Conservation (phyloP, 1,140 invertebrate genomes). For the Cryptotermes secundus region DNA sequence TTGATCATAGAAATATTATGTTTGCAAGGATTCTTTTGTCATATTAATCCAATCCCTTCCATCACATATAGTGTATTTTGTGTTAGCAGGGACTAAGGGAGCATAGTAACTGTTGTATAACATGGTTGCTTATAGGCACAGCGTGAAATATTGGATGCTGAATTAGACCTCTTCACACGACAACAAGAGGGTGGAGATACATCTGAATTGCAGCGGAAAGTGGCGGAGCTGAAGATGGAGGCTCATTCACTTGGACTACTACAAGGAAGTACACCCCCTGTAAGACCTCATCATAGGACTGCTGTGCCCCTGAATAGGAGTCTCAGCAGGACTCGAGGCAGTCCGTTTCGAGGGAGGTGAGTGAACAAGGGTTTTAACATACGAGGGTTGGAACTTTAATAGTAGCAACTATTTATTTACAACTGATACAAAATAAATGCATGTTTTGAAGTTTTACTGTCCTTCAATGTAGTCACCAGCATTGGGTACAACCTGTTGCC, state of each 20-base stretch:
- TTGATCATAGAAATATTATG: no score
- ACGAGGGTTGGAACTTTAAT: no score
- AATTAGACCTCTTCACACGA: constrained; percentile 82
- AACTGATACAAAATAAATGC: no score
- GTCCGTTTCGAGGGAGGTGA: constrained; percentile 18
- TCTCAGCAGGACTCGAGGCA: not conserved
- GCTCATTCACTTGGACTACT: constrained; percentile 27
- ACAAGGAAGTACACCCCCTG: not conserved
- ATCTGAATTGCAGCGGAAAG: constrained; percentile 67
- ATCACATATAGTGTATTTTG: no score
- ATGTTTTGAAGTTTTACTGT: no score
- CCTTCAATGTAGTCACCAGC: no score
- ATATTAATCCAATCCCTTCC: no score
- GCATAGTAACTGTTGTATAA: not conserved
- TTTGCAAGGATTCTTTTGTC: no score
- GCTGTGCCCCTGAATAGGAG: constrained; percentile 8
- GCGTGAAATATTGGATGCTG: constrained; percentile 83
- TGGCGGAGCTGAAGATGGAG: constrained; percentile 64
- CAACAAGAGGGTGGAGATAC: constrained; percentile 78
- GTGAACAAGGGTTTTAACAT: not conserved
- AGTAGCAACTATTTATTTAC: no score
- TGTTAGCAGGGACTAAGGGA: no score
- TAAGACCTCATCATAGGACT: not conserved
- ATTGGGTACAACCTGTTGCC: no score
- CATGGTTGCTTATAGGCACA: constrained; percentile 57